Evolutionary conservation across 2,888 invertebrate species (phyloP), one percentile per base, ranked within the genome.

Genomic region (Xestia sexstrigata): DNA sequence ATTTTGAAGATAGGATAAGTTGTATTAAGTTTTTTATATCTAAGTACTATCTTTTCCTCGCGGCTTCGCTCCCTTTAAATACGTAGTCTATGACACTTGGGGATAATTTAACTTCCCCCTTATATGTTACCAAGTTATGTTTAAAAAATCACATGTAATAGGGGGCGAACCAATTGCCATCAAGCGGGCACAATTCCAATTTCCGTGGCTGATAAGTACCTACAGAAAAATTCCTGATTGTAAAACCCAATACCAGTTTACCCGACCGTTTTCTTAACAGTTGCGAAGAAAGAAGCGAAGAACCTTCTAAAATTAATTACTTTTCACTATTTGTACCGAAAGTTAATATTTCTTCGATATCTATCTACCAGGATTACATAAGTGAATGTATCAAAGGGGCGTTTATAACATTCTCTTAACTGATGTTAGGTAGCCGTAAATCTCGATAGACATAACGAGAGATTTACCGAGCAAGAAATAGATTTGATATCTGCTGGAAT

Each of bases 401-500:
- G 83, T 30, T 73, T 58, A 39, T n/a, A 69, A 30, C 72, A 2
- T 26, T 82, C 70, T 62, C 67, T 70, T 82, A 86, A 70, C 83
- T 35, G 70, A 73, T 47, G 86, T 78, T 49, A 63, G 70, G 5
- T 13, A 13, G 45, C 66, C n/a, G n/a, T 86, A 83, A 83, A 83
- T 83, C 78, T 86, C 63, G 8, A 70, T 68, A 9, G 65, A 81
- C 65, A 55, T 69, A 74, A 42, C 58, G 73, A 73, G 49, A 66
- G 81, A 82, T 85, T 85, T 76, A 82, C 20, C 35, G 52, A 17
- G 55, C 83, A 85, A 85, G 82, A 82, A 85, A 82, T 69, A 82
- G 76, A 76, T 82, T 82, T 71, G 65, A 82, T 81, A 75, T 81
- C 86, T 67, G 49, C 42, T 81, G 23, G 58, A 30, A 55, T 73